phyloP scores from a whole-genome alignment of 2,797 vertebrate genomes.

The Gallinago nigripennis region DNA sequence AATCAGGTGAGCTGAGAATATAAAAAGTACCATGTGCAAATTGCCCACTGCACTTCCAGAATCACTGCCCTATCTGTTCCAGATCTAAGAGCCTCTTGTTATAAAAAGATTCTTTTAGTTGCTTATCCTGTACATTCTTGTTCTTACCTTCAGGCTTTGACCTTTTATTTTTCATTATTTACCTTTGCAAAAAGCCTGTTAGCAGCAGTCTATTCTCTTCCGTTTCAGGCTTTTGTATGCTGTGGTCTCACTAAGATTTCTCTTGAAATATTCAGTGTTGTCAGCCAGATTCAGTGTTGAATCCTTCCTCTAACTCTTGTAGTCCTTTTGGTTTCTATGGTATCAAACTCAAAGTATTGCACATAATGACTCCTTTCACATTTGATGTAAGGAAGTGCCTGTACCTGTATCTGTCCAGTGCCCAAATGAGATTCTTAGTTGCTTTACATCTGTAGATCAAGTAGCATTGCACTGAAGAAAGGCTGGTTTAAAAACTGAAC shows the following conservation, averaged over 20 bases:
- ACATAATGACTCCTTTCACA: background rate
- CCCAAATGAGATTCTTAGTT: background rate
- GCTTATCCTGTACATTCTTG: background rate
- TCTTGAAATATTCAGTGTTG: background rate
- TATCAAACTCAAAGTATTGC: background rate
- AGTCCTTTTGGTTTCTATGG: background rate
- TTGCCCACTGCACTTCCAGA: background rate
- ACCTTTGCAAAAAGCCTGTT: conserved; percentile 15
- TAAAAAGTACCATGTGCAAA: background rate
- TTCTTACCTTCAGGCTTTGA: conserved; percentile 13
- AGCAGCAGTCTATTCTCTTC: conserved; percentile 6
- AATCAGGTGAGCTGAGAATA: background rate
- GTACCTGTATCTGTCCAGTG: background rate
- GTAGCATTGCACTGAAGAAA: background rate
- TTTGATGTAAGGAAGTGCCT: background rate
- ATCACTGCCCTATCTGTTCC: background rate
- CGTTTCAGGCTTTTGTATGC: background rate
- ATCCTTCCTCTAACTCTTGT: conserved; percentile 7
- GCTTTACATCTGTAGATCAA: background rate
- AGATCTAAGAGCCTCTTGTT: background rate
- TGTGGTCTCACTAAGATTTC: background rate
- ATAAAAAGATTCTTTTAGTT: background rate
- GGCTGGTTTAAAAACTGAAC: background rate
- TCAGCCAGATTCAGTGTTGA: background rate
- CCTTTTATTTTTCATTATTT: conserved; percentile 39